Evolutionary conservation across 2,888 invertebrate genomes (phyloP), one percentile per base, ranked within the genome.

Genomic region (Euzophera pinguis): DNA sequence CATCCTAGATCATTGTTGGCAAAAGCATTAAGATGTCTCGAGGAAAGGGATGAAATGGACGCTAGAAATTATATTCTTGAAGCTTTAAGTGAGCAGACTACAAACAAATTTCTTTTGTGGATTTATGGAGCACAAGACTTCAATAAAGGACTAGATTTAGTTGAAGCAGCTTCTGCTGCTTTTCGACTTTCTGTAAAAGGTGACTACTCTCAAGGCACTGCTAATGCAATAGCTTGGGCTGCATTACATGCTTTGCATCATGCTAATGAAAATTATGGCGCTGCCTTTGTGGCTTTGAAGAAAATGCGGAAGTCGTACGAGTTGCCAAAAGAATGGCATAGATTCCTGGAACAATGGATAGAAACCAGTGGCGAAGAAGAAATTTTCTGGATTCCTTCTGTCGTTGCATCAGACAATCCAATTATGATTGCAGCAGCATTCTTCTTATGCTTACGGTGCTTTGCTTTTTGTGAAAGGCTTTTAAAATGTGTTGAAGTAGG

Each of bases 201-300:
- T 7, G 79, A 84, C 52, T 64, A 64, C 47, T 82, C 85, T 17
- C 85, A 88, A 53, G 86, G 87, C 1, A 81, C 77, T 34, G 71
- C 78, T n/a, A 81, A 77, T 58, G 73, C 82, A 1, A 84, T 90
- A 47, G 85, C 83, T 6, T 90, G 85, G 85, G 90, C 87, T 6
- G 86, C 85, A 1, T 57, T 89, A 48, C 89, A 89, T 59, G 68
- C 82, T 14, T 63, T 84, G 45, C 60, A 84, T 60, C 89, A 89
- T 58, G 69, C 55, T 43, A 68, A 71, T 43, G 64, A 64, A 1
- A 73, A 84, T 54, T 12, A 32, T 8, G 63, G 69, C 57, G 77
- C 76, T 17, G 87, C 86, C 22, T 86, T 84, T 61, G 71, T 85
- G 38, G 75, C 87, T 12, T 76, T 74, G 4, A 83, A 71, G 50